phyloP scores from a whole-genome alignment of 2,888 invertebrate genomes.

The Caprella mutica region DNA sequence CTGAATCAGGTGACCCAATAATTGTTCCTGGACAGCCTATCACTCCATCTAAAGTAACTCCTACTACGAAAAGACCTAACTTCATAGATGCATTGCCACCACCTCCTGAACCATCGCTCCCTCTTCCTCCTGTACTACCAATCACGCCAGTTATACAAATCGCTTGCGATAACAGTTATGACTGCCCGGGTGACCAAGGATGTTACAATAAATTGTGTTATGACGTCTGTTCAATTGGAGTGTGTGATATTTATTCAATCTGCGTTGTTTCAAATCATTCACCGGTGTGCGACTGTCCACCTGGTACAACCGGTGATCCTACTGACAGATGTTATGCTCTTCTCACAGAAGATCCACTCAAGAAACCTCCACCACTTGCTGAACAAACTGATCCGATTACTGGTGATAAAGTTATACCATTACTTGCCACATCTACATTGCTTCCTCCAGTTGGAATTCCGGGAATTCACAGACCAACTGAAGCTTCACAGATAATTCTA shows the following conservation, averaged over 20 bases:
- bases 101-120: background rate
- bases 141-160: slow-evolving; percentile 12
- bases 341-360: slow-evolving; percentile 1
- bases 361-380: background rate
- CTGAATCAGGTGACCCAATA: slow-evolving; percentile 28
- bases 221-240: slow-evolving; percentile 34
- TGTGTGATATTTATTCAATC: slow-evolving; percentile 38
- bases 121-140: slow-evolving; percentile 6
- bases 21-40: slow-evolving; percentile 22
- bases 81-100: background rate
- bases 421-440: background rate
- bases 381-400: background rate
- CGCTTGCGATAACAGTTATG: slow-evolving; percentile 37
- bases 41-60: background rate
- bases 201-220: slow-evolving; percentile 37
- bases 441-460: slow-evolving; percentile 12
- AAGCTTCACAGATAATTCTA: background rate
- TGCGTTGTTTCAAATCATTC: slow-evolving; percentile 37
- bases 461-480: too few species aligned
- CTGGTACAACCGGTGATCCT: slow-evolving; percentile 38
- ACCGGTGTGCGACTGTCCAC: slow-evolving; percentile 39
- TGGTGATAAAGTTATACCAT: too few species aligned
- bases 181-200: slow-evolving; percentile 37
- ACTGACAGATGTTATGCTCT: slow-evolving; percentile 43
- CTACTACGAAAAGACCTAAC: slow-evolving; percentile 1